These are phyloP conservation scores for Helicoverpa assulta DNA, from an alignment of 2,888 invertebrate species.

Conservation along the genomic window DNA sequence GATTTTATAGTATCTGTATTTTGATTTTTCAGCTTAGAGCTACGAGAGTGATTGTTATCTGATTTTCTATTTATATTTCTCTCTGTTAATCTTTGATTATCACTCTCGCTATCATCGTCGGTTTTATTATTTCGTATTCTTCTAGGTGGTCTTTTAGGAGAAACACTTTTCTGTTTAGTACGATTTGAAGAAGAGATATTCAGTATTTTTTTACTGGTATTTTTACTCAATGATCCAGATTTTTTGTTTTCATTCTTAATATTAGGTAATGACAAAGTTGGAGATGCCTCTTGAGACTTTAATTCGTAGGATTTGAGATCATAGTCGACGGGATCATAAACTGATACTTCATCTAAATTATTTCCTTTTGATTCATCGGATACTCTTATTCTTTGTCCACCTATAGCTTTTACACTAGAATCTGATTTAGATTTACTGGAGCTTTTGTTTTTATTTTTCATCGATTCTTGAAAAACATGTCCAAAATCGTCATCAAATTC, in stretches of 20 bases:
- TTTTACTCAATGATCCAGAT: constrained; percentile 78
- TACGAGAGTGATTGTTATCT: constrained; percentile 70
- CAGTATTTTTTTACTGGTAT: constrained; percentile 78
- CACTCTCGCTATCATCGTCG: constrained; percentile 88
- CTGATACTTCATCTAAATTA: constrained; percentile 79
- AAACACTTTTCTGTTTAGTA: constrained; percentile 86
- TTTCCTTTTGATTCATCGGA: constrained; percentile 88
- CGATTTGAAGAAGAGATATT: constrained; percentile 77
- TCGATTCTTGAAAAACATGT: constrained; percentile 81
- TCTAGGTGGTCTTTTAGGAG: constrained; percentile 92
- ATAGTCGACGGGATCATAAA: constrained; percentile 87
- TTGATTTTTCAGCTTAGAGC: constrained; percentile 77
- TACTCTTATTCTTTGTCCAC: constrained; percentile 92
- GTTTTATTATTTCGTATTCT: constrained; percentile 86
- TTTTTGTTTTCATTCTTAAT: constrained; percentile 86
- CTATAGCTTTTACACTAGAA: constrained; percentile 91
- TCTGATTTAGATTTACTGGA: constrained; percentile 82
- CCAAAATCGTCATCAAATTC: constrained; percentile 89
- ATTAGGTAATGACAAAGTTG: constrained; percentile 82
- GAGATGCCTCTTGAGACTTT: constrained; percentile 78
- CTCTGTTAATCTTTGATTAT: constrained; percentile 83
- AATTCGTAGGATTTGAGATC: constrained; percentile 85
- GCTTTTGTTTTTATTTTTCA: constrained; percentile 77
- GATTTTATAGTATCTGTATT: constrained; percentile 89
- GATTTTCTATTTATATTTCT: constrained; percentile 74